These are phyloP conservation scores for Drosophila sturtevanti DNA, from an alignment of 1,140 invertebrate species.

Conservation along the genomic window DNA sequence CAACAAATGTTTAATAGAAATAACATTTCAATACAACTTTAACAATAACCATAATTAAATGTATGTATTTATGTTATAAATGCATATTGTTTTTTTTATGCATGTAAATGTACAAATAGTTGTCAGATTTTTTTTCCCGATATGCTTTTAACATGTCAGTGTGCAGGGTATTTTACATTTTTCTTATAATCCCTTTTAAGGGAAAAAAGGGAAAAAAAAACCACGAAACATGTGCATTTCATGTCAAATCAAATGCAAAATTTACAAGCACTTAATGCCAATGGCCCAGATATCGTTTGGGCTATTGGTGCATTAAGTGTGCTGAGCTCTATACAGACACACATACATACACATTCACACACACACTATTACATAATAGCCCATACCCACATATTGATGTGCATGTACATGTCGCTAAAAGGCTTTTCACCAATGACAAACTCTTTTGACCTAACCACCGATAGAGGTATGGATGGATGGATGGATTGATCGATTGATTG, in stretches of 20 bases:
- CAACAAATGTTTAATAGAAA: too few relatives aligned
- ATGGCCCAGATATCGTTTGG: slow-evolving; percentile 58
- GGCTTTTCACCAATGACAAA: slow-evolving; percentile 48
- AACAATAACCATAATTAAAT: too few relatives aligned
- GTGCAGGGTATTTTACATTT: background rate
- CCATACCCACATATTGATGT: slow-evolving; percentile 3
- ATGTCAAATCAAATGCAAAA: slow-evolving; percentile 41
- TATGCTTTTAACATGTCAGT: background rate
- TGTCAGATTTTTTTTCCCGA: background rate
- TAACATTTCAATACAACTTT: too few relatives aligned
- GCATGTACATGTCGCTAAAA: slow-evolving; percentile 27
- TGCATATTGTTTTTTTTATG: too few relatives aligned
- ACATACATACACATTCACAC: slow-evolving; percentile 11
- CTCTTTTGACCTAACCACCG: slow-evolving; percentile 53
- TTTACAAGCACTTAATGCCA: slow-evolving; percentile 60
- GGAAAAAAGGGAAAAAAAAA: slow-evolving; percentile 1
- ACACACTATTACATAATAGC: slow-evolving; percentile 7
- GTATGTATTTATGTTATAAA: too few relatives aligned
- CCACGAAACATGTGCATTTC: background rate
- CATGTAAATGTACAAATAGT: background rate
- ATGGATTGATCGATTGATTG: slow-evolving; percentile 64
- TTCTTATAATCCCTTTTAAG: background rate
- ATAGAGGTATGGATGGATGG: slow-evolving; percentile 51
- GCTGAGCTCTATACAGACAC: slow-evolving; percentile 37
- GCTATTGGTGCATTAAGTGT: slow-evolving; percentile 65